phyloP scores from a whole-genome alignment of 92 coral and sea anemone species.

The Palythoa heliodiscus region DNA sequence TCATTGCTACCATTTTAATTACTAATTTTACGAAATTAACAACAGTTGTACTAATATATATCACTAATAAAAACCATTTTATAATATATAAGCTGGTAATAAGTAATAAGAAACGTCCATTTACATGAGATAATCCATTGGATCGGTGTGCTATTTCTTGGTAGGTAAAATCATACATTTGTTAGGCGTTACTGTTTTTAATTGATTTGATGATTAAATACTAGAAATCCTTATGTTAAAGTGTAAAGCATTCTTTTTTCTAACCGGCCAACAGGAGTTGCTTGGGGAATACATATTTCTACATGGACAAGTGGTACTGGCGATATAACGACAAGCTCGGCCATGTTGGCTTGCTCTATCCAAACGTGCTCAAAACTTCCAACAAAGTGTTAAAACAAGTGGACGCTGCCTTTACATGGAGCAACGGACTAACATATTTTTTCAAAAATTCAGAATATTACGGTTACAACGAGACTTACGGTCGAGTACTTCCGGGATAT shows the following conservation, averaged over 20 bases:
- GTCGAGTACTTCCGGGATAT: conserved; percentile 37
- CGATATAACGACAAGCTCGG: conserved; percentile 61
- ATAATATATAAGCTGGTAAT: no score
- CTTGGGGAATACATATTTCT: conserved; percentile 74
- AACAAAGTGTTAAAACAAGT: conserved; percentile 55
- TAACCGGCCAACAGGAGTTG: conserved; percentile 57
- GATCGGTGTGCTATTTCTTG: no score
- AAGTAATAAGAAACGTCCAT: no score
- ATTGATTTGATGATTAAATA: no score
- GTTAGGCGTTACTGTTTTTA: no score
- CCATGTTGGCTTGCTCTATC: conserved; percentile 75
- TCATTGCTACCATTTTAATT: no score
- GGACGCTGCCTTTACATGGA: conserved; percentile 85
- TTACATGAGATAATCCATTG: no score
- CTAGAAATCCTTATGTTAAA: neutral
- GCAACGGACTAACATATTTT: conserved; percentile 41
- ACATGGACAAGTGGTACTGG: conserved; percentile 74
- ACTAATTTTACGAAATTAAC: no score
- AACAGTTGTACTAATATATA: no score
- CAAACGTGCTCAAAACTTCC: conserved; percentile 60
- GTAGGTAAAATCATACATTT: no score
- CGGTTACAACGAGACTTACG: conserved; percentile 45
- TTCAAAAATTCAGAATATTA: conserved; percentile 46
- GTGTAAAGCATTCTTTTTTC: neutral
- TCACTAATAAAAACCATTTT: no score